These are phyloP conservation scores for Cygnus buccinator DNA, from an alignment of 2,113 vertebrate species.

Conservation along the genomic window DNA sequence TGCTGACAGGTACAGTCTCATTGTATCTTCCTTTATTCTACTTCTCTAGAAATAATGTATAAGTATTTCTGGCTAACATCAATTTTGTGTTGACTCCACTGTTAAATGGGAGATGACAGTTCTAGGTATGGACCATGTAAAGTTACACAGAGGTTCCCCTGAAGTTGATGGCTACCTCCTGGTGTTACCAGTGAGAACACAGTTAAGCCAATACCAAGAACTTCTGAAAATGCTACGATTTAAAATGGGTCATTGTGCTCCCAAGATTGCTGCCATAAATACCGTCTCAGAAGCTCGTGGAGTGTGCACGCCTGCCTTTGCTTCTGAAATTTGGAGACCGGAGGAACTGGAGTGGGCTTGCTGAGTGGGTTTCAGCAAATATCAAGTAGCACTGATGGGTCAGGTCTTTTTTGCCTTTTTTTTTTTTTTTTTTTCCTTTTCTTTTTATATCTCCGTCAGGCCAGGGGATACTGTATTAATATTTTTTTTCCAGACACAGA, in stretches of 20 bases:
- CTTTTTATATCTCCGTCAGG: background rate
- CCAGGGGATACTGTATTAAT: background rate
- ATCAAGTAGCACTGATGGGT: background rate
- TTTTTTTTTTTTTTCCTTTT: background rate
- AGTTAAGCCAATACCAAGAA: conserved; percentile 11
- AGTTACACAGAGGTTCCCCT: background rate
- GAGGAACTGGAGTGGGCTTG: background rate
- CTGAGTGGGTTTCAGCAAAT: background rate
- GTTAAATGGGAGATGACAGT: background rate
- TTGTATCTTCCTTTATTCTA: background rate
- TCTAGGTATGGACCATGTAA: background rate
- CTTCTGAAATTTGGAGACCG: background rate
- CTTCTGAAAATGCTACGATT: background rate
- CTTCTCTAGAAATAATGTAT: background rate
- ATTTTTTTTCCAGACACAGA: background rate
- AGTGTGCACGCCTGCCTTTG: background rate
- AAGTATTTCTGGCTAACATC: background rate
- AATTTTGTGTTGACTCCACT: background rate
- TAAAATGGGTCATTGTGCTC: conserved; percentile 32
- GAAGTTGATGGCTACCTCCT: conserved; percentile 27
- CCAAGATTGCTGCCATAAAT: conserved; percentile 3
- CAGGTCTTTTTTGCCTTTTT: background rate
- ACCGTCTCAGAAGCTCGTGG: background rate
- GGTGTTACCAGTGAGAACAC: conserved; percentile 22
- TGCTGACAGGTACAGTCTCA: background rate